Evolutionary conservation across 2,888 invertebrate species (phyloP).

Genomic region (Drosophila lutescens): DNA sequence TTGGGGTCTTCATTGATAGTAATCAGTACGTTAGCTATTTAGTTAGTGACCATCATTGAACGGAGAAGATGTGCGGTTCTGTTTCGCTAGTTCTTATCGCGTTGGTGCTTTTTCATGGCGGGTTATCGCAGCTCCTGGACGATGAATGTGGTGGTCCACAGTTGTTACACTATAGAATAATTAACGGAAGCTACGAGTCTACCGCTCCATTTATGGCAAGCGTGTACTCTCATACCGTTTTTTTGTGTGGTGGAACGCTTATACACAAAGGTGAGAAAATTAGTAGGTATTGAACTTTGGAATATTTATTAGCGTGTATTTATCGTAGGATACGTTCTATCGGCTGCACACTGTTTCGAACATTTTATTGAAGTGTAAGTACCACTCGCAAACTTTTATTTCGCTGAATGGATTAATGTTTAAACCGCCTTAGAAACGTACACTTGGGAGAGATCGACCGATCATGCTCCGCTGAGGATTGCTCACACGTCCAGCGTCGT

Average conservation of each 20-base stretch:
- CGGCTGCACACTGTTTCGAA: slow-evolving; percentile 5
- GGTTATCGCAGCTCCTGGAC: neutral
- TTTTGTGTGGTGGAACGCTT: neutral
- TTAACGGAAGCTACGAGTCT: neutral
- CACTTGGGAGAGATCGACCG: neutral
- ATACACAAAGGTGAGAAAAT: neutral
- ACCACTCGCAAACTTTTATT: too few relatives aligned
- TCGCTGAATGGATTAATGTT: neutral
- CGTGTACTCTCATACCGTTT: neutral
- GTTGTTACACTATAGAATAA: neutral
- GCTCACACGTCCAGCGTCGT: neutral
- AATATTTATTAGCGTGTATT: too few relatives aligned
- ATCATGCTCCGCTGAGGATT: neutral
- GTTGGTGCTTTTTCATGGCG: too few relatives aligned
- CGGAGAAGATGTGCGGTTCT: too few relatives aligned
- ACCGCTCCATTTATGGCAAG: slow-evolving; percentile 4
- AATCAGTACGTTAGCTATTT: too few relatives aligned
- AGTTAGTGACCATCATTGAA: too few relatives aligned
- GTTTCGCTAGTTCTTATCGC: too few relatives aligned
- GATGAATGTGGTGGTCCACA: neutral
- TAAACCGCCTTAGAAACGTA: slow-evolving; percentile 2
- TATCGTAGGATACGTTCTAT: neutral
- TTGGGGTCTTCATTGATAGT: too few relatives aligned
- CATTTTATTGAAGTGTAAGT: neutral
- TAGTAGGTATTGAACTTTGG: neutral